Evolutionary conservation across 2,888 invertebrate genomes (phyloP), one percentile per base, ranked within the genome.

Genomic region (Hartigia nigra): DNA sequence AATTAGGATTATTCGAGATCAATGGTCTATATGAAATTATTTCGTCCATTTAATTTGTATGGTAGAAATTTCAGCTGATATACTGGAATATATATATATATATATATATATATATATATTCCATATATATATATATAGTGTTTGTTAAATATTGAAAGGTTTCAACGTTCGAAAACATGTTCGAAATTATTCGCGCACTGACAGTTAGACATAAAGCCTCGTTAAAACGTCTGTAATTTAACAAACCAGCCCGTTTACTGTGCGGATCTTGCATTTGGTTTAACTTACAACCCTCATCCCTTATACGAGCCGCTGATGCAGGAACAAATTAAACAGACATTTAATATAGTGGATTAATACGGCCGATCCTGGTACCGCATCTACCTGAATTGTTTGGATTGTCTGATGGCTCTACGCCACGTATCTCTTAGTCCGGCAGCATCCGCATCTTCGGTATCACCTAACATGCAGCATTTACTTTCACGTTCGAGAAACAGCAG

Each of bases 261-360:
- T 2, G 23, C 55, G 1, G 14, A 9, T 9, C 9, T 55, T 55
- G 23, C 55, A 55, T 55, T 23, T 14, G 55, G 55, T 55, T 55
- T 55, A 55, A 55, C 55, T 55, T 55, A 23, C 23, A 55, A 55
- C 23, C 55, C 23, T 55, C 55, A 2, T 55, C 55, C 55, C 9
- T 23, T 80, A 80, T 81, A 72, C 72, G 4, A 69, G 81, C 81
- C 70, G 70, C 75, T 75, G 76, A 78, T 79, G 79, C 82, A 74
- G 79, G 69, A 81, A 84, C 82, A 83, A 84, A 85, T 85, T 82
- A 84, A 85, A 84, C 80, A 82, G 81, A 82, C 83, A 84, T 85
- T 82, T 83, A 83, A 84, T 84, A 85, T 82, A 78, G 23, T 34
- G 78, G 79, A 85, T 82, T 84, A 83, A 85, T 12, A 31, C 72